phyloP scores from a whole-genome alignment of 2,113 vertebrate species.

The Burhinus oedicnemus region DNA sequence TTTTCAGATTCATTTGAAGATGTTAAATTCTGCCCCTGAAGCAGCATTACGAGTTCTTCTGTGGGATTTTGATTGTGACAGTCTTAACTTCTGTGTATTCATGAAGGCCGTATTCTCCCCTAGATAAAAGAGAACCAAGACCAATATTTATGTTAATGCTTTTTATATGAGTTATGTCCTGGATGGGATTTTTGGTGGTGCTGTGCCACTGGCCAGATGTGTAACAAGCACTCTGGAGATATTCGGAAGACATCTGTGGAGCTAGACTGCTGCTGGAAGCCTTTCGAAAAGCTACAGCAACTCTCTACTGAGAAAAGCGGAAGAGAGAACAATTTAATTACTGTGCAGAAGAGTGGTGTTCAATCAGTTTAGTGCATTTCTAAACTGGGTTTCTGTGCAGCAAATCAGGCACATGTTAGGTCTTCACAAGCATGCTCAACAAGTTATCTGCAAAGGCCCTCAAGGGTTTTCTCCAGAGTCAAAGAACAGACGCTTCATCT shows the following conservation, averaged over 20 bases:
- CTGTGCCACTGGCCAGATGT: background rate
- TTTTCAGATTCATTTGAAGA: background rate
- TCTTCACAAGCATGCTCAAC: background rate
- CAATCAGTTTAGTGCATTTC: background rate
- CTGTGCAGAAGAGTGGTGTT: background rate
- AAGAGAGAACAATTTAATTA: background rate
- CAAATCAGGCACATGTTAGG: background rate
- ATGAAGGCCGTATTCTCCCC: slow-evolving; percentile 87
- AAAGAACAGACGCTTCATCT: background rate
- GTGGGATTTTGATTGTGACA: slow-evolving; percentile 86
- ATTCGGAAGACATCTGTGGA: background rate
- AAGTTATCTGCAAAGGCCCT: background rate
- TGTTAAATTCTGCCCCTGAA: background rate
- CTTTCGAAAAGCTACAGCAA: background rate
- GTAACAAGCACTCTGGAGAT: background rate
- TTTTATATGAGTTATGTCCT: background rate
- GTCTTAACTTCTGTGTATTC: slow-evolving; percentile 91
- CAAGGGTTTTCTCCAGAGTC: background rate
- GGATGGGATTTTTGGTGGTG: background rate
- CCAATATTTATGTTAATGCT: background rate
- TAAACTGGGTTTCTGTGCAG: background rate
- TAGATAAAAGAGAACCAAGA: slow-evolving; percentile 47
- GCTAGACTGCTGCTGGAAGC: background rate
- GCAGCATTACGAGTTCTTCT: slow-evolving; percentile 85
- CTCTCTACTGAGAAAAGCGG: background rate